Evolutionary conservation across 2,888 invertebrate species (phyloP).

Genomic region (Lycocerus yunnanus): DNA sequence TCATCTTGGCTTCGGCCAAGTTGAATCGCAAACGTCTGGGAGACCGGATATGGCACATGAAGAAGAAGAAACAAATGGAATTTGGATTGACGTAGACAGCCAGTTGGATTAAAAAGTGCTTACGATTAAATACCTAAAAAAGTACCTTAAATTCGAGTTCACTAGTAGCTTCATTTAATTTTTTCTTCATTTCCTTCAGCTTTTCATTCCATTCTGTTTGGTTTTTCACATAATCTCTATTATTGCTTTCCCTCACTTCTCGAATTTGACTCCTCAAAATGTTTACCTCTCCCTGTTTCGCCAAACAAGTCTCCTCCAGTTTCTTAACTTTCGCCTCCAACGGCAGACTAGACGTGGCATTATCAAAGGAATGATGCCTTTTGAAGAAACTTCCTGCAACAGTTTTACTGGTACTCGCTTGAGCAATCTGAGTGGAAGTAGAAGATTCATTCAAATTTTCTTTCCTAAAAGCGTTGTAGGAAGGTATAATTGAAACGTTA

Average conservation of each 20-base stretch:
- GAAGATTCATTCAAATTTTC: constrained; percentile 16
- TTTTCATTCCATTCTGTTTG: constrained; percentile 61
- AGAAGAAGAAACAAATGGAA: too few species aligned
- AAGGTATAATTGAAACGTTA: constrained; percentile 38
- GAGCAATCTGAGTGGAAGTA: constrained; percentile 34
- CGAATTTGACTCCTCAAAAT: constrained; percentile 62
- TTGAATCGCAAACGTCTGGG: too few species aligned
- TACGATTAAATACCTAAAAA: neutral
- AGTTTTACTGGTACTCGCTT: neutral
- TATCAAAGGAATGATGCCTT: neutral
- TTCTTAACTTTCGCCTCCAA: constrained; percentile 34
- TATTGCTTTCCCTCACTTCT: constrained; percentile 55
- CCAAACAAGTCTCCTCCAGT: constrained; percentile 58
- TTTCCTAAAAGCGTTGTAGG: constrained; percentile 41
- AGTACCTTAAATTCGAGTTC: constrained; percentile 64
- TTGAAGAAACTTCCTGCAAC: constrained; percentile 2
- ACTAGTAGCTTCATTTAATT: constrained; percentile 57
- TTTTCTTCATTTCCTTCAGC: constrained; percentile 52
- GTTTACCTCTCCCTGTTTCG: constrained; percentile 63
- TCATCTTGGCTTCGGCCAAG: too few species aligned
- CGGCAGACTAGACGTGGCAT: neutral
- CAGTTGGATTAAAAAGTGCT: too few species aligned
- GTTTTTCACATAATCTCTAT: constrained; percentile 54
- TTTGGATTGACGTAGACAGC: too few species aligned
- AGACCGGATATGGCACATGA: too few species aligned